Base-by-base conservation (phyloP, 2,797 vertebrate species). In the Anolis apletophallus region DNA sequence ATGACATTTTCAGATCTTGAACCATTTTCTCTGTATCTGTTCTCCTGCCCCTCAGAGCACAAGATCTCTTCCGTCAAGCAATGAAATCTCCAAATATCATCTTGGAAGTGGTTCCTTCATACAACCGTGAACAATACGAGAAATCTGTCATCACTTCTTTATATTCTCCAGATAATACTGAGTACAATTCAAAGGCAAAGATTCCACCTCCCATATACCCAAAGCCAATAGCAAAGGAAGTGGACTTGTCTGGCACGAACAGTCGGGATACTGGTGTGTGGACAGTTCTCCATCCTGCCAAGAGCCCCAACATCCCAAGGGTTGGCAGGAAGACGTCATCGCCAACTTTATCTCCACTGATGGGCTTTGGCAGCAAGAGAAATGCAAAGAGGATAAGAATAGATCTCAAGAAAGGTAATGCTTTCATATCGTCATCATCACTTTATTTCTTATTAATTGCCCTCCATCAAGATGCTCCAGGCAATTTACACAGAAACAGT, bases 341-440 rank as follows among this genome's bases (percentile, higher is more conserved):
- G 34, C 97, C 96, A 11, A 96, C 96, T 0, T 92, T 98, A 29
- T 97, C 97, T 64, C 97, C 96, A 75, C 91, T 98, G 75, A 96
- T 97, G 94, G 97, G 94, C 76, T 97, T 97, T 59, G 93, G 97
- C 91, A 97, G 93, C 95, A 98, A 97, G 93, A 98, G 96, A 93
- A 97, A 95, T 94, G 97, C 97, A 80, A 97, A 97, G 83, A 98
- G 96, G 94, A 95, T 99, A 90, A 97, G 97, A 95, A 98, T 99
- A 81, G 98, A 99, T 90, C 95, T 99, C 83, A 99, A 97, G 94
- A 99, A 99, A 98, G 99, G 98, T 99, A 94, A 96, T 88, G 92
- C 91, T n/a, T n/a, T n/a, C n/a, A n/a, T n/a, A n/a, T n/a, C n/a
- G n/a, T n/a, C n/a, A n/a, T n/a, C n/a, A n/a, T n/a, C n/a, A n/a